Evolutionary conservation across 2,888 invertebrate genomes (phyloP), one percentile per base, ranked within the genome.

Genomic region (Dexiosoma caninum): DNA sequence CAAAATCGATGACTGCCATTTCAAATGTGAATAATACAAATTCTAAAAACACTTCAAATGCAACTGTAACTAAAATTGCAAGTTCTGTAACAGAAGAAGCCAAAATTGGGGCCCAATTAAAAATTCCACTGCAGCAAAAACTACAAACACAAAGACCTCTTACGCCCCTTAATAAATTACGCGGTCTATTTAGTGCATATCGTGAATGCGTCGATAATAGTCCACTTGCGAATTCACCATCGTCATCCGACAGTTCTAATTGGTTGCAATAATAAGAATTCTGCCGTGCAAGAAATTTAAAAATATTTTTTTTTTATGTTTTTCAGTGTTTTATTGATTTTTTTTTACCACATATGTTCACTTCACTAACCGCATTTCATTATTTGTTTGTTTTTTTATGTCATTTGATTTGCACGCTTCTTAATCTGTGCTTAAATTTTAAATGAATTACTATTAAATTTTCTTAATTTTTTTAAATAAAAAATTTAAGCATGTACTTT

Each of bases 131-230:
- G 9, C 51, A 70, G 0, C 53, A 72, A 35, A 40, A 76, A 37
- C 12, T 62, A 12, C 27, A 44, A 46, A 42, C 12, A 19, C 71
- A 76, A 62, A 60, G 30, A 46, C 78, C 75, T n/a, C 21, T 71
- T 42, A 86, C 86, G 30, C 87, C 87, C 7, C 46, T 83, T 2
- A 84, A 85, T 72, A 87, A 86, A 72, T 14, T 84, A 72, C 85
- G 83, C 12, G 87, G 86, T 5, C 72, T 86, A 2, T 87, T 88
- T 32, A 84, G 83, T 57, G 83, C 84, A 46, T 87, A 85, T 35
- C 85, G 88, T 27, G 85, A 86, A 57, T 5, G 51, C 4, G 19
- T 72, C 2, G 60, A 83, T 6, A 27, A 27, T 51, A 81, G 78
- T 64, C 81, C 82, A 10, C 62, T 82, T 46, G 53, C 64, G 10